Evolutionary conservation across 2,888 invertebrate species (phyloP).

Genomic region (Andrena hattorfiana): DNA sequence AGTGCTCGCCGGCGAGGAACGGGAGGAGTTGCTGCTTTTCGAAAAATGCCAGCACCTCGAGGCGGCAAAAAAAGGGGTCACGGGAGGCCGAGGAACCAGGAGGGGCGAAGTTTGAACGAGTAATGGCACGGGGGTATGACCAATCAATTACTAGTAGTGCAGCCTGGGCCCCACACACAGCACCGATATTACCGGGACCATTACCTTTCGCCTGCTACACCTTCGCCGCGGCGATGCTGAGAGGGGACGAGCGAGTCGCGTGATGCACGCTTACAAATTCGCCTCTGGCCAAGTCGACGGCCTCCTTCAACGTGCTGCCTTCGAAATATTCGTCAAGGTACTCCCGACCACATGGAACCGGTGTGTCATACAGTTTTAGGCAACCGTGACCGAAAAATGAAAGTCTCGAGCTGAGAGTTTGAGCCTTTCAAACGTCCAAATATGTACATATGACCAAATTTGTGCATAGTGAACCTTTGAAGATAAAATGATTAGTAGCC

Average conservation of each 20-base stretch:
- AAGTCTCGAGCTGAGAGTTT: not conserved
- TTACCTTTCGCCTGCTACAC: constrained; percentile 82
- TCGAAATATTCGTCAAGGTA: constrained; percentile 34
- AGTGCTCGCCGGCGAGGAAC: constrained; percentile 12
- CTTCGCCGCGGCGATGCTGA: constrained; percentile 66
- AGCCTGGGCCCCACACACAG: constrained; percentile 81
- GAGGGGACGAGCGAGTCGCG: constrained; percentile 60
- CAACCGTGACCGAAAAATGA: not conserved
- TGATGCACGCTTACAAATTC: constrained; percentile 79
- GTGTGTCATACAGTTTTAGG: not conserved
- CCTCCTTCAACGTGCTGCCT: constrained; percentile 49
- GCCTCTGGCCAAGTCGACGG: constrained; percentile 63
- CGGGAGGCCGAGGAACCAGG: constrained; percentile 74
- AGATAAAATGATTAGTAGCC: not conserved
- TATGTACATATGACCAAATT: not conserved
- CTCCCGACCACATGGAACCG: constrained; percentile 14
- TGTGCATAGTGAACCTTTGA: not conserved
- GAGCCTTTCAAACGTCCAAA: not conserved
- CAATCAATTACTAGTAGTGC: constrained; percentile 85
- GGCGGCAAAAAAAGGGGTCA: constrained; percentile 72
- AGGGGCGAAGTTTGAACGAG: constrained; percentile 81
- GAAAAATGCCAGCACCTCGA: constrained; percentile 42
- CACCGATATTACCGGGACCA: constrained; percentile 83
- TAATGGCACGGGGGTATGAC: constrained; percentile 84
- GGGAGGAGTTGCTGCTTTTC: constrained; percentile 24